Evolutionary conservation across 2,113 vertebrate species (phyloP).

Genomic region (Hylia prasina): DNA sequence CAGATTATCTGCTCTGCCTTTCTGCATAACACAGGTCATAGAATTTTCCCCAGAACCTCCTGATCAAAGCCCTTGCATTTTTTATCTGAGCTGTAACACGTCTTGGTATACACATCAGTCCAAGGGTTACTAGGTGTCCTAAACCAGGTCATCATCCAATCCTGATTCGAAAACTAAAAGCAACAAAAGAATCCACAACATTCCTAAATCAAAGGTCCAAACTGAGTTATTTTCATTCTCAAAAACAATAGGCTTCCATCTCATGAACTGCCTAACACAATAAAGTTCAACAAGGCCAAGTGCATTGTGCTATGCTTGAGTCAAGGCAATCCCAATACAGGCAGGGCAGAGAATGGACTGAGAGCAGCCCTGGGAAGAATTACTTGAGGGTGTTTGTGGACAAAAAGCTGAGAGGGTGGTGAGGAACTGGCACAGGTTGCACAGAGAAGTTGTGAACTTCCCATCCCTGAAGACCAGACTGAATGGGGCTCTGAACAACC

Average conservation of each 20-base stretch:
- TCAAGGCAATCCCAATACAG: accelerated
- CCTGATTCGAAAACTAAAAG: not conserved
- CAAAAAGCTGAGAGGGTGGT: not conserved
- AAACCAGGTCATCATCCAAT: not conserved
- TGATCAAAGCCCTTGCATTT: not conserved
- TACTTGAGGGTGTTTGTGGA: not conserved
- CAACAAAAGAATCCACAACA: not conserved
- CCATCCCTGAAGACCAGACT: not conserved
- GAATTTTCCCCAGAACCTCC: not conserved
- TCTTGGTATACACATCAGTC: not conserved
- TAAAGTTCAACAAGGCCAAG: not conserved
- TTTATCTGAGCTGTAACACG: not conserved
- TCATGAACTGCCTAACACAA: not conserved
- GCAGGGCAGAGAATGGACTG: not conserved
- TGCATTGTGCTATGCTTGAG: not conserved
- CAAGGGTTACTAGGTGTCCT: no score
- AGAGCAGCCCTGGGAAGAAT: not conserved
- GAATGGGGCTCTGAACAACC: not conserved
- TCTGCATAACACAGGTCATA: not conserved
- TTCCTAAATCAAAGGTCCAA: not conserved
- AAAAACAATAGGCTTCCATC: not conserved
- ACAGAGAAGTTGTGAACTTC: not conserved
- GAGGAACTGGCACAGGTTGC: not conserved
- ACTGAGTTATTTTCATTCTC: not conserved
- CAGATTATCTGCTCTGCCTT: not conserved